Conservation (phyloP, 1,140 invertebrate genomes). For the Agrypnia vestita region DNA sequence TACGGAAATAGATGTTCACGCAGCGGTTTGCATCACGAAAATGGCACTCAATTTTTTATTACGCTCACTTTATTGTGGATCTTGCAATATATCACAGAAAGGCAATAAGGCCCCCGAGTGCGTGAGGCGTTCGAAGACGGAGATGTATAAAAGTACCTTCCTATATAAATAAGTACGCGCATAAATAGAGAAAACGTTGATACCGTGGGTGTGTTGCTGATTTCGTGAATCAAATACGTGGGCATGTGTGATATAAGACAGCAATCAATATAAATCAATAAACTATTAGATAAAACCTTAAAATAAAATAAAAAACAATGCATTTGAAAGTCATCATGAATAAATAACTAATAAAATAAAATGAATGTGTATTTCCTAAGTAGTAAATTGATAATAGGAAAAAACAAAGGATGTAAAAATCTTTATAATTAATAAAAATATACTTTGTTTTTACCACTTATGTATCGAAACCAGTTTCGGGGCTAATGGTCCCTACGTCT, state of each 20-base stretch:
- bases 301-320: too few relatives aligned
- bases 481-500: too few relatives aligned
- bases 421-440: too few relatives aligned
- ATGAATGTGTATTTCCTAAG: too few relatives aligned
- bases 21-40: conserved; percentile 27
- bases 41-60: conserved; percentile 40
- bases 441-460: too few relatives aligned
- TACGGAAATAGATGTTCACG: conserved; percentile 34
- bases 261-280: conserved; percentile 26
- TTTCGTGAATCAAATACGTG: conserved; percentile 4
- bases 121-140: conserved; percentile 21
- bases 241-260: not conserved
- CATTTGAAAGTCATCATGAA: not conserved
- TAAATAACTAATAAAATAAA: too few relatives aligned
- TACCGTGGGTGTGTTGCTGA: conserved; percentile 1
- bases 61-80: conserved; percentile 13
- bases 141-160: not conserved
- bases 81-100: conserved; percentile 21
- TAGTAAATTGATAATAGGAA: too few relatives aligned
- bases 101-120: not conserved
- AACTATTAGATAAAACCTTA: not conserved
- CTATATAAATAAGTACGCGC: not conserved
- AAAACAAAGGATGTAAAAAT: too few relatives aligned
- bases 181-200: not conserved
- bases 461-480: too few relatives aligned